phyloP scores from a whole-genome alignment of 2,888 invertebrate species.

The Tenthredo amoena region DNA sequence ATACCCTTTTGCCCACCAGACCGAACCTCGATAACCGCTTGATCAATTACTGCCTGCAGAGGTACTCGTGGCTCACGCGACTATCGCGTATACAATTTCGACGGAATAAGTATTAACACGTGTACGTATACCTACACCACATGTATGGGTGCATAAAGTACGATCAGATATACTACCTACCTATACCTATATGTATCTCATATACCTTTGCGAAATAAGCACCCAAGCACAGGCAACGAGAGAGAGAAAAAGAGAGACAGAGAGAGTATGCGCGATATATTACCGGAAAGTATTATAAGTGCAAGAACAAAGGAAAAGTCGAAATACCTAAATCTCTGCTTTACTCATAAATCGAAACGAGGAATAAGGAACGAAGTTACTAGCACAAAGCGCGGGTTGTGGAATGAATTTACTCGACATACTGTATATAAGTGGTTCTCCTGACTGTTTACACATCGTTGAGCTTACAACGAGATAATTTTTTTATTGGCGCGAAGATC shows the following conservation, averaged over 20 bases:
- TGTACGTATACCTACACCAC: neutral
- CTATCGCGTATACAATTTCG: conserved; percentile 15
- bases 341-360: neutral
- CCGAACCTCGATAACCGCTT: conserved; percentile 47
- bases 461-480: conserved; percentile 70
- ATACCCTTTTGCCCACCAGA: conserved; percentile 52
- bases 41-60: conserved; percentile 37
- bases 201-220: conserved; percentile 27
- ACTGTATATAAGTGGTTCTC: neutral
- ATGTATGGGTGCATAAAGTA: neutral
- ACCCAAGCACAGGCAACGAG: neutral
- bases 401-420: conserved; percentile 38
- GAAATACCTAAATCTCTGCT: neutral
- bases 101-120: neutral
- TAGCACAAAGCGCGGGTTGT: conserved; percentile 21
- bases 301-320: neutral
- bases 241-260: neutral
- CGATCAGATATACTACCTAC: neutral
- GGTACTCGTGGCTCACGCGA: conserved; percentile 4
- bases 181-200: neutral
- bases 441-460: conserved; percentile 67
- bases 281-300: neutral
- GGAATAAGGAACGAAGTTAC: neutral
- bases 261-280: neutral
- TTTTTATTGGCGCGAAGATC: conserved; percentile 75